Evolutionary conservation across 1,140 invertebrate species (phyloP).

Genomic region (Drosophila albomicans): DNA sequence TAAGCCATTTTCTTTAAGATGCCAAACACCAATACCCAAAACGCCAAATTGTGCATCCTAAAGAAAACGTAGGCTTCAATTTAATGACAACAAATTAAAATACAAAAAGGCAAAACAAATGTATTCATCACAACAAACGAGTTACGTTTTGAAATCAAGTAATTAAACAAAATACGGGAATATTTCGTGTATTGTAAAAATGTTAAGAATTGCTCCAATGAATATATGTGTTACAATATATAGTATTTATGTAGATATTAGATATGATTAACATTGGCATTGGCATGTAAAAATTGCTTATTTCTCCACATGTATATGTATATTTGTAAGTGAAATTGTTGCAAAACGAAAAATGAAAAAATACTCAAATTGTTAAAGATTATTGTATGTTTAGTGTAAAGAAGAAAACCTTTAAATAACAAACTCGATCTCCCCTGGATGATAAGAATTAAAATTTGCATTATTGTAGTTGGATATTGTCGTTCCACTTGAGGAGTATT

Average conservation of each 20-base stretch:
- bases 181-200: slow-evolving; percentile 19
- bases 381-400: slow-evolving; percentile 6
- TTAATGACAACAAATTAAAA: slow-evolving; percentile 17
- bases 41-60: slow-evolving; percentile 61
- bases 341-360: slow-evolving; percentile 21
- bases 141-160: slow-evolving; percentile 14
- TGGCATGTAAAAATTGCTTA: slow-evolving; percentile 61
- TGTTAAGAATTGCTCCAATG: slow-evolving; percentile 24
- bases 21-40: slow-evolving; percentile 36
- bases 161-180: slow-evolving; percentile 2
- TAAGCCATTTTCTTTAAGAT: slow-evolving; percentile 85
- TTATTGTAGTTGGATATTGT: slow-evolving; percentile 17
- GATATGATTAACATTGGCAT: slow-evolving; percentile 42
- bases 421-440: slow-evolving; percentile 12
- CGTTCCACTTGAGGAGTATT: not conserved
- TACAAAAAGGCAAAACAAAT: slow-evolving; percentile 22
- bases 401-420: slow-evolving; percentile 32
- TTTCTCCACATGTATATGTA: slow-evolving; percentile 60
- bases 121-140: slow-evolving; percentile 22
- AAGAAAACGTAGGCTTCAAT: slow-evolving; percentile 73
- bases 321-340: slow-evolving; percentile 67
- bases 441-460: not conserved
- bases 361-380: slow-evolving; percentile 37
- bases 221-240: slow-evolving; percentile 17
- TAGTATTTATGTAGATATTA: slow-evolving; percentile 37